Evolutionary conservation across 2,888 invertebrate genomes (phyloP).

Genomic region (Hoplodrina blanda): DNA sequence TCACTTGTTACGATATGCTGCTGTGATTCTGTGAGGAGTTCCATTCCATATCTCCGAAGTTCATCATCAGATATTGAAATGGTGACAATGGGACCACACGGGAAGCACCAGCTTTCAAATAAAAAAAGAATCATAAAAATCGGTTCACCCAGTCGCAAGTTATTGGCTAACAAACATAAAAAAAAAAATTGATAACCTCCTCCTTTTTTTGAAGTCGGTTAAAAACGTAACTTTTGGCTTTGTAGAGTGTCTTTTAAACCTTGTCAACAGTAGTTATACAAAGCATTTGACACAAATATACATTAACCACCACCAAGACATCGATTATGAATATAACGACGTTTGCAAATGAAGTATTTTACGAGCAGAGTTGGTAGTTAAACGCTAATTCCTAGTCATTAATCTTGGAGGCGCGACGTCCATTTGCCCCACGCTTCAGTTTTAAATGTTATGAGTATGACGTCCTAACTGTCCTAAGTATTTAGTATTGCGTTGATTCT

Average conservation of each 20-base stretch:
- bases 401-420: conserved; percentile 13
- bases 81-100: too few relatives aligned
- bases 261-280: not conserved
- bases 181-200: too few relatives aligned
- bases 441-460: conserved; percentile 15
- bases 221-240: too few relatives aligned
- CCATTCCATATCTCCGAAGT: too few relatives aligned
- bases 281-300: conserved; percentile 14
- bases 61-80: too few relatives aligned
- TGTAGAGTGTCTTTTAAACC: not conserved
- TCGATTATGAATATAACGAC: conserved; percentile 37
- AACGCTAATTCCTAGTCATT: conserved; percentile 42
- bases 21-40: too few relatives aligned
- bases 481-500: not conserved
- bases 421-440: conserved; percentile 36
- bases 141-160: too few relatives aligned
- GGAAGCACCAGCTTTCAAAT: too few relatives aligned
- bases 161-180: too few relatives aligned
- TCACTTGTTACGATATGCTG: too few relatives aligned
- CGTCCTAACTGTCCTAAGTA: not conserved
- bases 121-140: too few relatives aligned
- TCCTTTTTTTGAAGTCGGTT: too few relatives aligned
- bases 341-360: conserved; percentile 45
- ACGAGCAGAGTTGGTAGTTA: conserved; percentile 27
- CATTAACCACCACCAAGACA: conserved; percentile 7